These are phyloP conservation scores for Rugalucina vietnamica DNA, from an alignment of 2,888 invertebrate genomes.

Conservation along the genomic window DNA sequence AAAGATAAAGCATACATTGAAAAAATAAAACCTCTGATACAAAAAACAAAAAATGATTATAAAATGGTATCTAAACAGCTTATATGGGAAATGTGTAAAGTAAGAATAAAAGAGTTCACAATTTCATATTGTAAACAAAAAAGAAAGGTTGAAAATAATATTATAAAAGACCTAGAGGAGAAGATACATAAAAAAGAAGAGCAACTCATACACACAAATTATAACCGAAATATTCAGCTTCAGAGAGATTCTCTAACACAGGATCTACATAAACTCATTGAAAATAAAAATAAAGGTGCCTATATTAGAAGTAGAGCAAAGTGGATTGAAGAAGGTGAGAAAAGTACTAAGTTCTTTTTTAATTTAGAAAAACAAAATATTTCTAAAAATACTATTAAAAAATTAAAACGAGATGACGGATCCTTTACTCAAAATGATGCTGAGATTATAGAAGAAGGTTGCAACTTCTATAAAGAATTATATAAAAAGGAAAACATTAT, in stretches of 20 bases:
- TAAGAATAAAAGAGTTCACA: neutral
- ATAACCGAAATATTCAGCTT: neutral
- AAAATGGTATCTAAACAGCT: neutral
- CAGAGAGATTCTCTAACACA: neutral
- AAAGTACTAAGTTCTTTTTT: neutral
- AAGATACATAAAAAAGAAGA: neutral
- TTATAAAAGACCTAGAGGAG: neutral
- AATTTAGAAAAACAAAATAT: neutral
- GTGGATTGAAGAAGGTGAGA: neutral
- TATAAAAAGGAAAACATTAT: neutral
- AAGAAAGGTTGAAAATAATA: neutral
- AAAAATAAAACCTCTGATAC: neutral
- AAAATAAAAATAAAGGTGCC: neutral
- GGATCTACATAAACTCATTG: neutral
- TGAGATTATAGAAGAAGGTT: neutral
- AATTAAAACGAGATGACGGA: neutral
- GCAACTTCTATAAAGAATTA: neutral
- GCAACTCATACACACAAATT: neutral
- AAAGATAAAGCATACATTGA: neutral
- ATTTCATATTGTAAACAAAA: neutral
- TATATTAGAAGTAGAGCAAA: neutral
- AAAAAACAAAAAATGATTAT: neutral
- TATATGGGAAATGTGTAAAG: neutral
- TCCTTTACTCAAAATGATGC: neutral
- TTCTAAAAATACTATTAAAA: neutral